Evolutionary conservation across 2,888 invertebrate species (phyloP), one percentile per base, ranked within the genome.

Genomic region (Flexamia atlantica): DNA sequence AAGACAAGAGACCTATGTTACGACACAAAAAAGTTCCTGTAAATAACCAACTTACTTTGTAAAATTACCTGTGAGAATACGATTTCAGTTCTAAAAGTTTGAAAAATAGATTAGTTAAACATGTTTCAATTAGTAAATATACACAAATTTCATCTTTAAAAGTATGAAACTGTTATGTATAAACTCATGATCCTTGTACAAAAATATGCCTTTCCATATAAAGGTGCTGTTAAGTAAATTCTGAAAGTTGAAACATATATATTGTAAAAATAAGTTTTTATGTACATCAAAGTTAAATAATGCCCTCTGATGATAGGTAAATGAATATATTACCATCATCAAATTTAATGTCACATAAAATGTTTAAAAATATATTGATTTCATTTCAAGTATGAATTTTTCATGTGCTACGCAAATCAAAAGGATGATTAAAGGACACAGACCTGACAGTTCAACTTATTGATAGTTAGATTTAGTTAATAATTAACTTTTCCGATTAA

Each of bases 211-310:
- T 17, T 68, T n/a, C 3, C 30, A 68, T 32, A 46, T 17, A 32
- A 28, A 68, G 32, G 17, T 68, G 30, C 9, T 68, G 17, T 68
- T 32, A 3, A 68, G 23, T 46, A 4, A 46, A 46, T 46, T 46
- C 46, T 46, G 46, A 46, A 46, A 17, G 12, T 57, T 3, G 23
- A 57, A 9, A 40, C 7, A 17, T 5, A 57, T 23, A 23, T 68
- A 23, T 25, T 1, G 60, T 60, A 28, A 68, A 68, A 28, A 30
- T 32, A 32, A 17, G 0, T 60, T 2, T 25, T 60, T 72, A 72
- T 42, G 9, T 72, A 72, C 42, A 72, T 23, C 25, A n/a, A 72
- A 72, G 72, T 23, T 72, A 3, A 72, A 20, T 42, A 72, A 72
- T 72, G 72, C 72, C 72, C 72, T 72, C 1, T 36, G 42, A 23